A percentile compares a stretch with the other conserved stretches of the same genome.
These are phyloP conservation scores for Mormyrus proboscirostris DNA, from an alignment of 2,797 vertebrate genomes.

Conservation along the genomic window DNA sequence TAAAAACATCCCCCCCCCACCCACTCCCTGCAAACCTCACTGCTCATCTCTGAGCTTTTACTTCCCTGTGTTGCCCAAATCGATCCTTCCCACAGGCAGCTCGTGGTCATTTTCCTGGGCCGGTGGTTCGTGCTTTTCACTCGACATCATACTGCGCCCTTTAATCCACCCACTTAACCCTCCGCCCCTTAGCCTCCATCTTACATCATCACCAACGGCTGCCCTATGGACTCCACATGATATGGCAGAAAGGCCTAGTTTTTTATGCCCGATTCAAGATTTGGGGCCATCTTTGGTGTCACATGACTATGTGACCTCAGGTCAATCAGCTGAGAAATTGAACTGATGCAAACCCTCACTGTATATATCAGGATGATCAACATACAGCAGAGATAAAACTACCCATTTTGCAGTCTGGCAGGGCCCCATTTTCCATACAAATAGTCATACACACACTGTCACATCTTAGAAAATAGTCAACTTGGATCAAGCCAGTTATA, in stretches of 20 bases:
- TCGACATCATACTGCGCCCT: background rate
- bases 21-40: background rate
- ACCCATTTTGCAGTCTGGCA: background rate
- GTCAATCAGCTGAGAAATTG: background rate
- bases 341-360: background rate
- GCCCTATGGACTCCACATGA: background rate
- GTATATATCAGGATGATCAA: background rate
- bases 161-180: background rate
- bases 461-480: background rate
- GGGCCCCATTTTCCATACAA: background rate
- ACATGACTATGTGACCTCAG: background rate
- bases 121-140: background rate
- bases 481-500: background rate
- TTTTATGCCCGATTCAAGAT: background rate
- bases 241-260: background rate
- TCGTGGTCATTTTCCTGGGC: background rate
- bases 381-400: background rate
- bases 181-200: background rate
- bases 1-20: background rate
- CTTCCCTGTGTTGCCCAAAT: background rate
- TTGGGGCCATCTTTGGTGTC: background rate
- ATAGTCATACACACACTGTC: background rate
- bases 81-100: background rate
- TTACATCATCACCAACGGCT: background rate
- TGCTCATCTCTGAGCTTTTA: background rate